Base-by-base conservation (phyloP, 2,797 vertebrate genomes). In the Rhynchotus rufescens region DNA sequence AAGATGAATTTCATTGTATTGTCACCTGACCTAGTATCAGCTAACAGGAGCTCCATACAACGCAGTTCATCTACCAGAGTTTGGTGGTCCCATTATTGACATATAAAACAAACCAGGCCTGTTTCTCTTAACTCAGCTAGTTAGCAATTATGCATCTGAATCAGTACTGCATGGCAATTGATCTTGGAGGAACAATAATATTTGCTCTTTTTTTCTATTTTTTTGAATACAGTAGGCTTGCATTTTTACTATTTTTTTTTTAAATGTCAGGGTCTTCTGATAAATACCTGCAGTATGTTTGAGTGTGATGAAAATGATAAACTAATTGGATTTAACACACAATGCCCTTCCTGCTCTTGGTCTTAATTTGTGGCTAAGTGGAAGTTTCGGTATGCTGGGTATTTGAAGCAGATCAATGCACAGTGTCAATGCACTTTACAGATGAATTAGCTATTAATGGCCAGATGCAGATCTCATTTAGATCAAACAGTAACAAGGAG, bases 1-100 rank as follows among this genome's bases (percentile, higher is more conserved):
- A 97, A 96, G 92, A 96, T 92, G 95, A 86, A 96, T 93, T 86
- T 96, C 77, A 84, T 67, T 81, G 86, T 73, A 92, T 34, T 88
- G 80, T 77, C 96, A 96, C 95, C 95, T 97, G 94, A 97, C 95
- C 97, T 96, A 96, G 84, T 93, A 95, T 56, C 84, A 94, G 44
- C 78, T 92, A 91, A 93, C 79, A 91, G 76, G 81, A 94, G 90
- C 76, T 94, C 92, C 57, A 88, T 54, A 56, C 45, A 92, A 94
- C 16, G 40, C 23, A 88, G n/a, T 54, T 38, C 25, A 32, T 89
- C 76, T 89, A 66, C 76, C 71, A 95, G 49, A 93, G 92, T 88
- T 88, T 89, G 75, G 30, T 61, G 34, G 90, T 94, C 76, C 62
- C 47, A 65, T 65, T 89, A 91, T 71, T 94, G 94, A 96, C 45